These are phyloP conservation scores for Drosophila grimshawi DNA, from an alignment of 1,140 invertebrate genomes.

Conservation along the genomic window DNA sequence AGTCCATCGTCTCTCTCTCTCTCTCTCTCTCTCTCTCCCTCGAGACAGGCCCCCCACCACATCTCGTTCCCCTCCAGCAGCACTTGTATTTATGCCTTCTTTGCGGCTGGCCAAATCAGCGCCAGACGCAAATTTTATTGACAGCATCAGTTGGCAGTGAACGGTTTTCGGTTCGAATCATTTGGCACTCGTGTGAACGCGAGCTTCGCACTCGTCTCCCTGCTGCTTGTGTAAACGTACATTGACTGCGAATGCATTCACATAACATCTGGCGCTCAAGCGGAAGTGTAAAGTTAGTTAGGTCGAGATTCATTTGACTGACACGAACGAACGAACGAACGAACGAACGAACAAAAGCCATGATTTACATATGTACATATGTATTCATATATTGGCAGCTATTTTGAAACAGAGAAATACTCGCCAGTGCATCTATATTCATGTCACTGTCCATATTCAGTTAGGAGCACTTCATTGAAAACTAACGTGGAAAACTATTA, in stretches of 20 bases:
- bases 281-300: constrained; percentile 2
- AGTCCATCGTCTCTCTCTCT: constrained; percentile 25
- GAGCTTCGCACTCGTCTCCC: constrained; percentile 25
- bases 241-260: constrained; percentile 5
- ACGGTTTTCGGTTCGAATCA: constrained; percentile 47
- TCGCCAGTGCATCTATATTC: neutral
- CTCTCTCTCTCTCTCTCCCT: constrained; percentile 2
- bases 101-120: constrained; percentile 45
- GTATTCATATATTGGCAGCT: neutral
- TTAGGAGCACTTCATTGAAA: too few relatives aligned
- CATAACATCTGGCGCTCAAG: constrained; percentile 9
- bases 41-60: neutral
- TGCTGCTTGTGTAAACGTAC: neutral
- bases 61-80: neutral
- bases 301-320: constrained; percentile 2
- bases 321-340: neutral
- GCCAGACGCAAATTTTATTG: constrained; percentile 80
- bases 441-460: neutral
- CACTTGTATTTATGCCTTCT: neutral
- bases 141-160: constrained; percentile 74
- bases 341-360: neutral
- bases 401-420: too few relatives aligned
- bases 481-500: too few relatives aligned
- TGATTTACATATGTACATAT: neutral
- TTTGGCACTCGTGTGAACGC: constrained; percentile 77